These are phyloP conservation scores for Struthidea cinerea DNA, from an alignment of 2,113 vertebrate species.

Conservation along the genomic window DNA sequence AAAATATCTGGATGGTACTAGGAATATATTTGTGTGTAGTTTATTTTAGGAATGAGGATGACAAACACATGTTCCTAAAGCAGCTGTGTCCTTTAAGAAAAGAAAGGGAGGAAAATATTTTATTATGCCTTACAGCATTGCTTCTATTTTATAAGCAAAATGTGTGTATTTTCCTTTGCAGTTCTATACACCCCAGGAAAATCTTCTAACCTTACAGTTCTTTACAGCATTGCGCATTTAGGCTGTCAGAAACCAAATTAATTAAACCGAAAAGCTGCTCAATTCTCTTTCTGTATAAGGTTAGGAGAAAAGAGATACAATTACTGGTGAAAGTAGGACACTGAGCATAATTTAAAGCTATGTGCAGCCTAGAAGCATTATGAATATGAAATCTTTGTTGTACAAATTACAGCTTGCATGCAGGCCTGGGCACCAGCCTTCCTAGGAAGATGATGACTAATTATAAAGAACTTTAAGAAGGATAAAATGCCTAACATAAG, in stretches of 20 bases:
- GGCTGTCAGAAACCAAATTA: slow-evolving; percentile 19
- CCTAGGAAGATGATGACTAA: slow-evolving; percentile 4
- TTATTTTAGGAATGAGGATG: slow-evolving; percentile 31
- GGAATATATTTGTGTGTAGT: not conserved
- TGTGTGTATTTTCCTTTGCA: not conserved
- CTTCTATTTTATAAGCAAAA: not conserved
- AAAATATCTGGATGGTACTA: not conserved
- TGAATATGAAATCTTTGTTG: not conserved
- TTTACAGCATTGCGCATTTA: not conserved
- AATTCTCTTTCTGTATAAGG: not conserved
- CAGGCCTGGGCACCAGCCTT: not conserved
- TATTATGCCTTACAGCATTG: not conserved
- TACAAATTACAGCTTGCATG: not conserved
- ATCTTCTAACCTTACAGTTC: slow-evolving; percentile 59
- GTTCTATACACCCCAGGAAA: not conserved
- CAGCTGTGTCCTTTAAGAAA: not conserved
- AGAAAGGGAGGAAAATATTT: not conserved
- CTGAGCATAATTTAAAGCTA: slow-evolving; percentile 1
- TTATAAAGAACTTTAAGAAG: not conserved
- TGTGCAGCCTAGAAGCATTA: not conserved
- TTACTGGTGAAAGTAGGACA: slow-evolving; percentile 12
- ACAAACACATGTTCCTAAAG: not conserved
- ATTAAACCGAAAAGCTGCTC: slow-evolving; percentile 30
- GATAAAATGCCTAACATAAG: not conserved
- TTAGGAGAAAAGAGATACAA: not conserved